These are phyloP conservation scores for Semibalanus balanoides DNA, from an alignment of 1,140 invertebrate species.

Conservation along the genomic window DNA sequence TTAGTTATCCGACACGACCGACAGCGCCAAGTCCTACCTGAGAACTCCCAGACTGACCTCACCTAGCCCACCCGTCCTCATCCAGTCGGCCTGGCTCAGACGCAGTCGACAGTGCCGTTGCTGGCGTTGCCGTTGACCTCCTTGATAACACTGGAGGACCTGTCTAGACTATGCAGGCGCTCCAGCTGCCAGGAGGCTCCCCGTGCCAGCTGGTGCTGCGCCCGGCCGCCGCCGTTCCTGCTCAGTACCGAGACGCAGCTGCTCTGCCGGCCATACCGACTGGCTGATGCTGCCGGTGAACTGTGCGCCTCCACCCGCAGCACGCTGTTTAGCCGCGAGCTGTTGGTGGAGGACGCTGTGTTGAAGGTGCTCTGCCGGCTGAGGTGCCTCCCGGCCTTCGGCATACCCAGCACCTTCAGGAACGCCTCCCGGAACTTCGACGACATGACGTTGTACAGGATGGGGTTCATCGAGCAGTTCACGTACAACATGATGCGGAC, in stretches of 20 bases:
- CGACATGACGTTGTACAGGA: slow-evolving; percentile 80
- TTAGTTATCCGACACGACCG: too few species aligned
- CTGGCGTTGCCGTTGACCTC: neutral
- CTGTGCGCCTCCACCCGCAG: slow-evolving; percentile 10
- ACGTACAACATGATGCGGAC: slow-evolving; percentile 72
- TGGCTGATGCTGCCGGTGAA: slow-evolving; percentile 13
- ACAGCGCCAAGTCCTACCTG: too few species aligned
- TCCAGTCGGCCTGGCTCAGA: neutral
- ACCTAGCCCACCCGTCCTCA: too few species aligned
- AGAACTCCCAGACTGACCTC: too few species aligned
- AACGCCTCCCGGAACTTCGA: slow-evolving; percentile 78
- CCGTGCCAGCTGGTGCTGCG: neutral
- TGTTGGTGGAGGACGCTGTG: slow-evolving; percentile 18
- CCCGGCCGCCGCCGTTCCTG: too few species aligned
- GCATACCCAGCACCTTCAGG: slow-evolving; percentile 9
- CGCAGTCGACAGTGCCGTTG: neutral
- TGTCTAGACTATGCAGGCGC: neutral
- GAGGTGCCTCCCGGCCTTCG: slow-evolving; percentile 12
- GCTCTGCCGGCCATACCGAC: slow-evolving; percentile 19
- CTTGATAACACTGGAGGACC: neutral
- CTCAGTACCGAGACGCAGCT: slow-evolving; percentile 12
- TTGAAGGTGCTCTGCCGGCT: slow-evolving; percentile 20
- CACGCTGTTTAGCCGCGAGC: slow-evolving; percentile 15
- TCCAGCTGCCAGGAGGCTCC: neutral
- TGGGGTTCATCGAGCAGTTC: slow-evolving; percentile 78